Evolutionary conservation across 2,888 invertebrate species (phyloP).

Genomic region (Hydroisotoma schaefferi): DNA sequence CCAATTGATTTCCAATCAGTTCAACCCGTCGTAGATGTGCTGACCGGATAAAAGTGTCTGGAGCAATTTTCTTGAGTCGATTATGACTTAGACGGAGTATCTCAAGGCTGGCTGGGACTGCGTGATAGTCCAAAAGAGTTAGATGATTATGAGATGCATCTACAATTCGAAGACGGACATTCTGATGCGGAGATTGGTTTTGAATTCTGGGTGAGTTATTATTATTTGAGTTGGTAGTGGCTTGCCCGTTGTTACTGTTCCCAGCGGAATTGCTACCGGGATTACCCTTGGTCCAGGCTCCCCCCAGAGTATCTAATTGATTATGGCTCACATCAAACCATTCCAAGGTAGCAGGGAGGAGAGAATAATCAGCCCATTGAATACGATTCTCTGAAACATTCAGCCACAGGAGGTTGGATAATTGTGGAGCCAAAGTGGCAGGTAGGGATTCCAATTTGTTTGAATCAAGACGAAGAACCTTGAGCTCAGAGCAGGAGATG

Average conservation of each 20-base stretch:
- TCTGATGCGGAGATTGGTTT: constrained; percentile 9
- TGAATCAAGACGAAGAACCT: constrained; percentile 71
- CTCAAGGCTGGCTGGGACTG: constrained; percentile 51
- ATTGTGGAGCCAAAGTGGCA: constrained; percentile 39
- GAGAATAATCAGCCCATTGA: constrained; percentile 74
- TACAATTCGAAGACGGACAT: constrained; percentile 48
- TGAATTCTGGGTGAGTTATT: not conserved
- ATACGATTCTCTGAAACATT: constrained; percentile 77
- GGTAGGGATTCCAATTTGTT: constrained; percentile 68
- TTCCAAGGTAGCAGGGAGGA: constrained; percentile 70
- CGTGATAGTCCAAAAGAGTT: constrained; percentile 50
- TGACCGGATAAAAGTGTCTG: constrained; percentile 50
- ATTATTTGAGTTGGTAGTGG: not conserved
- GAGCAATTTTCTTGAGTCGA: constrained; percentile 67
- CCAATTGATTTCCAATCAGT: constrained; percentile 69
- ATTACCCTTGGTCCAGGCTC: constrained; percentile 48
- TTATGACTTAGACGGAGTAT: constrained; percentile 62
- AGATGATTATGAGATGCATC: constrained; percentile 50
- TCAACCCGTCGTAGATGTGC: constrained; percentile 69
- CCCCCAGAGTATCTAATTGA: constrained; percentile 57
- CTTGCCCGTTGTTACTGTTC: not conserved
- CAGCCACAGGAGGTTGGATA: constrained; percentile 69
- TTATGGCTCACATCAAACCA: constrained; percentile 80
- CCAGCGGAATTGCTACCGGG: constrained; percentile 48
- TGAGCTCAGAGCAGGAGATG: constrained; percentile 67